Evolutionary conservation across 1,140 invertebrate genomes (phyloP).

Genomic region (Drosophila albomicans): DNA sequence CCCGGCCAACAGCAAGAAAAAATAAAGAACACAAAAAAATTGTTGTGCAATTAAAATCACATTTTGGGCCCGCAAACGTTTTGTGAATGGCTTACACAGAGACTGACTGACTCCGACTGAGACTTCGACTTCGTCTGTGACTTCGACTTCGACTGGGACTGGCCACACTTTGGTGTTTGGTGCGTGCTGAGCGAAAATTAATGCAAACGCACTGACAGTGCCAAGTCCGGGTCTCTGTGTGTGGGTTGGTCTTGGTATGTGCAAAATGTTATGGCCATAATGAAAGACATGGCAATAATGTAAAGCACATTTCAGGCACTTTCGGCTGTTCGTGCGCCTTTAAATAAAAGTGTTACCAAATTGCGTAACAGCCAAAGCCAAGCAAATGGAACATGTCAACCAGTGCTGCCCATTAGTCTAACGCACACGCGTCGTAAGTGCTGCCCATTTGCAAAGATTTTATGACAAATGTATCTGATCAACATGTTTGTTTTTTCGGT

Average conservation of each 20-base stretch:
- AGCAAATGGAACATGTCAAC: not conserved
- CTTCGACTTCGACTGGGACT: constrained; percentile 6
- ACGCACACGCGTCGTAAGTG: not conserved
- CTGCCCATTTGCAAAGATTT: constrained; percentile 2
- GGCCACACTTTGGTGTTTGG: constrained; percentile 54
- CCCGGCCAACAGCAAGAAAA: constrained; percentile 26
- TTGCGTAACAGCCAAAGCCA: constrained; percentile 31
- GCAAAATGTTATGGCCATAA: constrained; percentile 80
- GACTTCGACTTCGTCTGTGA: not conserved
- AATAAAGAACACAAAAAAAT: constrained; percentile 36
- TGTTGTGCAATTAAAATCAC: constrained; percentile 81
- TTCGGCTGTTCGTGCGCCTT: constrained; percentile 25
- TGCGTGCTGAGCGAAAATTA: constrained; percentile 53
- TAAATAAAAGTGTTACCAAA: constrained; percentile 44
- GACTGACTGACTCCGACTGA: constrained; percentile 31
- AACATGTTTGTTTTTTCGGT: not conserved
- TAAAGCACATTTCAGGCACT: constrained; percentile 47
- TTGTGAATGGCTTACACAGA: constrained; percentile 54
- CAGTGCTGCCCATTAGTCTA: constrained; percentile 26
- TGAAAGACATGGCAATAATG: constrained; percentile 66
- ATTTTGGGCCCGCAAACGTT: constrained; percentile 60
- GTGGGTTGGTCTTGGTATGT: constrained; percentile 67
- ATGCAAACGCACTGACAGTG: constrained; percentile 40
- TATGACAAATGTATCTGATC: not conserved
- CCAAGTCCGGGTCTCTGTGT: constrained; percentile 24